A percentile compares a stretch with the other conserved stretches of the same genome.
These are phyloP conservation scores for Clarias macrocephalus DNA, from an alignment of 2,113 vertebrate species.

Conservation along the genomic window DNA sequence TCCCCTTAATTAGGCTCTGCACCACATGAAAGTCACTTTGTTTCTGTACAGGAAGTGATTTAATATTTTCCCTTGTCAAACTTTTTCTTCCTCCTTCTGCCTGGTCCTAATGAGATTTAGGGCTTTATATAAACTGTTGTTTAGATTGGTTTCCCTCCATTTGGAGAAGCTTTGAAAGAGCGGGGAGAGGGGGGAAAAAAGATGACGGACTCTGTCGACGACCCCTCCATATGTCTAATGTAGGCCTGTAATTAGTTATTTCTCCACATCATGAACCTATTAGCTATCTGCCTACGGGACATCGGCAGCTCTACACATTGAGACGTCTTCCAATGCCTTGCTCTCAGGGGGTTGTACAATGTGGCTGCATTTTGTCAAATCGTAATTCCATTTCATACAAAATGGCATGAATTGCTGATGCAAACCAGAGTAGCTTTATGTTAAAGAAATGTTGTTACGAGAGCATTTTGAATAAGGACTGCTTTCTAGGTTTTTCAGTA, in stretches of 20 bases:
- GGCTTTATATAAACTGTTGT: conserved; percentile 62
- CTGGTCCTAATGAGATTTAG: conserved; percentile 64
- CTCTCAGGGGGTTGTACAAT: conserved; percentile 14
- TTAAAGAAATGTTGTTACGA: conserved; percentile 31
- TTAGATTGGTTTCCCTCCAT: conserved; percentile 65
- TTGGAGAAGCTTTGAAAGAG: conserved; percentile 59
- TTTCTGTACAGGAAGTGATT: conserved; percentile 65
- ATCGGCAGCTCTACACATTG: conserved; percentile 38
- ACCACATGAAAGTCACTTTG: conserved; percentile 63
- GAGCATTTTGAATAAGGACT: neutral
- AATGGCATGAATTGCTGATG: conserved; percentile 31
- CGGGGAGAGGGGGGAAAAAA: conserved; percentile 37
- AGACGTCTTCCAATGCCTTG: conserved; percentile 24
- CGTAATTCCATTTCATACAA: conserved; percentile 32
- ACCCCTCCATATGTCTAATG: conserved; percentile 57
- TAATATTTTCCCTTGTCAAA: conserved; percentile 64
- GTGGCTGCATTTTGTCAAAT: conserved; percentile 28
- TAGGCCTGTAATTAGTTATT: conserved; percentile 65
- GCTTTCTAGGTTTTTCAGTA: conserved; percentile 17
- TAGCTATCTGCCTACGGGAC: conserved; percentile 56
- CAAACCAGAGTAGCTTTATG: conserved; percentile 21
- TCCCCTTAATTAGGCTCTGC: conserved; percentile 59
- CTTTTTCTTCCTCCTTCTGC: conserved; percentile 58
- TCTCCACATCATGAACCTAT: conserved; percentile 63
- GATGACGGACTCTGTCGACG: conserved; percentile 56